phyloP scores from a whole-genome alignment of 2,113 vertebrate species.

The Channa maculata region DNA sequence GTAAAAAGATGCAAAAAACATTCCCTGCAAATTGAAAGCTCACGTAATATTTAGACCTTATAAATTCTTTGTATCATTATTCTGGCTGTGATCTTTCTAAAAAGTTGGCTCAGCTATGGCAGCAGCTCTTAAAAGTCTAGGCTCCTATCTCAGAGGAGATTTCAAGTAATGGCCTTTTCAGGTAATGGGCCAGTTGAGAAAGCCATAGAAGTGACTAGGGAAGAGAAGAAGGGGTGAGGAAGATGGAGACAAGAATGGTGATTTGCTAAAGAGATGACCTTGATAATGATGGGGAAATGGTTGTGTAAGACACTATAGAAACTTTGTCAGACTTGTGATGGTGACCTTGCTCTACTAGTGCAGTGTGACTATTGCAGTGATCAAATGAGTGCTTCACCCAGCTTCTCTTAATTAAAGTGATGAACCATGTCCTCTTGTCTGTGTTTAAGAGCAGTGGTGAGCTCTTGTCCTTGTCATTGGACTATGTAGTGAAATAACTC shows the following conservation, averaged over 20 bases:
- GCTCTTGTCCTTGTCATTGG: neutral
- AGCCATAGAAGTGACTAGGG: conserved; percentile 35
- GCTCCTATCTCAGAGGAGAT: conserved; percentile 59
- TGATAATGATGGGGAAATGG: conserved; percentile 28
- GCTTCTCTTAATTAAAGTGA: conserved; percentile 19
- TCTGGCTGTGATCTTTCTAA: neutral
- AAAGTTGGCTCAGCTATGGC: conserved; percentile 39
- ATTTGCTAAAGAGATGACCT: conserved; percentile 49
- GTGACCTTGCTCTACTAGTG: conserved; percentile 25
- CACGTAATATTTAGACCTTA: neutral
- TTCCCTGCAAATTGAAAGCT: neutral
- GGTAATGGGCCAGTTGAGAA: conserved; percentile 62
- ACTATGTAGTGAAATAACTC: too few relatives aligned
- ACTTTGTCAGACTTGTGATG: conserved; percentile 3
- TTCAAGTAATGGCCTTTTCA: conserved; percentile 59
- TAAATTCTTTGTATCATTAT: neutral
- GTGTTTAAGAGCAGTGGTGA: neutral
- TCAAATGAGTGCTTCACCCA: conserved; percentile 8
- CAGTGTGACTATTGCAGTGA: conserved; percentile 1
- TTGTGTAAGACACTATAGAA: conserved; percentile 22
- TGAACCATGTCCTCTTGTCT: neutral
- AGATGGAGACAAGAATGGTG: conserved; percentile 23
- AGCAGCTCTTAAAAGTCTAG: conserved; percentile 55
- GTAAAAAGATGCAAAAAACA: neutral
- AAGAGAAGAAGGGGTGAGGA: conserved; percentile 8